Evolutionary conservation across 2,888 invertebrate species (phyloP).

Genomic region (Brenthis ino): DNA sequence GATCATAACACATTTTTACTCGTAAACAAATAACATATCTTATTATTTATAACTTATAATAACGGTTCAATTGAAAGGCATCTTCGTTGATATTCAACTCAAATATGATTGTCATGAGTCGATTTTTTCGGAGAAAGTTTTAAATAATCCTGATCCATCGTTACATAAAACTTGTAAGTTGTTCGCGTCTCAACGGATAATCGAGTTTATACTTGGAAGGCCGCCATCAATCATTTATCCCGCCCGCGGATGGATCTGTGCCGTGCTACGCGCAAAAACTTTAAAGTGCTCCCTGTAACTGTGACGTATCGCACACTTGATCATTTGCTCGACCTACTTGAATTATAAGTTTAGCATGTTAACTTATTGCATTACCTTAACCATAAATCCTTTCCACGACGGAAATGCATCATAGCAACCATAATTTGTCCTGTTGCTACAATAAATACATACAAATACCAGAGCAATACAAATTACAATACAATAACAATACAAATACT

Average conservation of each 20-base stretch:
- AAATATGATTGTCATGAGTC: conserved; percentile 79
- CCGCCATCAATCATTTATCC: conserved; percentile 82
- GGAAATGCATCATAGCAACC: neutral
- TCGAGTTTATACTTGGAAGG: conserved; percentile 82
- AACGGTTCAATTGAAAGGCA: neutral
- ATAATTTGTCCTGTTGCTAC: too few species aligned
- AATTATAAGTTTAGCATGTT: conserved; percentile 46
- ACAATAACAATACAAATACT: too few species aligned
- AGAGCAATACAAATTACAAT: too few species aligned
- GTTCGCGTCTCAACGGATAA: conserved; percentile 82
- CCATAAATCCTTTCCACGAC: conserved; percentile 14
- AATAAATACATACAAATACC: too few species aligned
- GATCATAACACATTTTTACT: too few species aligned
- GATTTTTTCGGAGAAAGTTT: conserved; percentile 73
- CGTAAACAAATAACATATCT: too few species aligned
- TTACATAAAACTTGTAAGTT: conserved; percentile 82
- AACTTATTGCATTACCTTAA: conserved; percentile 23
- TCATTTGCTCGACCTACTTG: conserved; percentile 53
- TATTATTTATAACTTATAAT: too few species aligned
- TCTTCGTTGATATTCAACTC: conserved; percentile 58
- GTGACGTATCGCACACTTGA: conserved; percentile 64
- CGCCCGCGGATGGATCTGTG: conserved; percentile 60
- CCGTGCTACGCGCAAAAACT: conserved; percentile 68
- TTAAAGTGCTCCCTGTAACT: conserved; percentile 73
- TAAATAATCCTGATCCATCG: conserved; percentile 81